These are phyloP conservation scores for Mellivora capensis DNA, from an alignment of 2,113 vertebrate species.

Conservation along the genomic window DNA sequence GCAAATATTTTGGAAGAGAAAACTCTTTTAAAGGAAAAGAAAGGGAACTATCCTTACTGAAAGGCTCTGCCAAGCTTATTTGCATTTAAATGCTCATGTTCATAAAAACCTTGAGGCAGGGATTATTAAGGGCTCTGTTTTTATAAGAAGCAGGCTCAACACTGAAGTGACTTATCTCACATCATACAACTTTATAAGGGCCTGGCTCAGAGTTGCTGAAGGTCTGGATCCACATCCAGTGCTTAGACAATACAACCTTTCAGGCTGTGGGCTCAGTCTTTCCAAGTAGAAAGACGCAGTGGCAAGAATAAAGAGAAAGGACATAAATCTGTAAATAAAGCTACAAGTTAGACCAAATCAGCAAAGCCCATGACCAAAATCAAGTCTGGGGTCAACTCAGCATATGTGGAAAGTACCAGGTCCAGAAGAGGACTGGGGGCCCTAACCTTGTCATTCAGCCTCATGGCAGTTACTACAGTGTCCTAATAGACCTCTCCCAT, in stretches of 20 bases:
- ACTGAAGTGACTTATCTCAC: background rate
- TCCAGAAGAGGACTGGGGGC: rapidly evolving
- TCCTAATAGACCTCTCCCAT: rapidly evolving
- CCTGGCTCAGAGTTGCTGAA: background rate
- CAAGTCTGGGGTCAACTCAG: background rate
- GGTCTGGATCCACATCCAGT: background rate
- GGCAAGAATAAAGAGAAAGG: background rate
- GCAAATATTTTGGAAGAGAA: conserved; percentile 46
- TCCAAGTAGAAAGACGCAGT: background rate
- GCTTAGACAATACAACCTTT: background rate
- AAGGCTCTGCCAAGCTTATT: background rate
- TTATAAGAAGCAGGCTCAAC: background rate
- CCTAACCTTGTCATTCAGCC: background rate
- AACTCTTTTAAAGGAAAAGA: conserved; percentile 6
- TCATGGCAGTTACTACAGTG: background rate
- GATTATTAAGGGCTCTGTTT: background rate
- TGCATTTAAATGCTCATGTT: conserved; percentile 21
- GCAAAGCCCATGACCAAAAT: background rate
- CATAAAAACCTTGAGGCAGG: background rate
- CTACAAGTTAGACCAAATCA: background rate
- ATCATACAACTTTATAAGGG: background rate
- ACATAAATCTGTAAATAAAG: background rate
- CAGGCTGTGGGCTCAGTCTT: background rate
- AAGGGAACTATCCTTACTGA: background rate
- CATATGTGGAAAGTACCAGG: background rate